phyloP scores from a whole-genome alignment of 2,797 vertebrate species.

The Onychomys arenicola region DNA sequence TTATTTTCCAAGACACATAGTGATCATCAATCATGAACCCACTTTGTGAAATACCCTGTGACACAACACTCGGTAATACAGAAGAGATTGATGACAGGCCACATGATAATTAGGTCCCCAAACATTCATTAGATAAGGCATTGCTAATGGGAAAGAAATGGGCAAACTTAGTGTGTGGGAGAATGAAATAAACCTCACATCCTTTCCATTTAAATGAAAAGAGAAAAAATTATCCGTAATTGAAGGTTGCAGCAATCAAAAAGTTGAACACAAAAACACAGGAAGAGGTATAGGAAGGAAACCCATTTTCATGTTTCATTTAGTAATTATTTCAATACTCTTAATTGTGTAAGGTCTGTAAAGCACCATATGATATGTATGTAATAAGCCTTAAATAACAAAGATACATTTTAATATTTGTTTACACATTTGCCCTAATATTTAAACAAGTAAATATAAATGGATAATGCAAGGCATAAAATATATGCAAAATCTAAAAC shows the following conservation, averaged over 20 bases:
- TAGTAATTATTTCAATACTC: constrained; percentile 78
- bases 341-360: constrained; percentile 64
- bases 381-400: constrained; percentile 53
- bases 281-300: constrained; percentile 79
- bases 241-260: constrained; percentile 74
- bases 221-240: constrained; percentile 76
- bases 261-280: constrained; percentile 64
- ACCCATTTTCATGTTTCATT: constrained; percentile 74
- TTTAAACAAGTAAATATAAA: constrained; percentile 47
- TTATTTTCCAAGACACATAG: constrained; percentile 48
- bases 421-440: constrained; percentile 45
- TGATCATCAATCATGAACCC: constrained; percentile 38
- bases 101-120: constrained; percentile 68
- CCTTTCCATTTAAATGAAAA: constrained; percentile 75
- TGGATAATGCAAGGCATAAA: constrained; percentile 39
- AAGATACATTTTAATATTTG: constrained; percentile 30
- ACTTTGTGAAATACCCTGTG: constrained; percentile 47
- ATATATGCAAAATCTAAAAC: constrained; percentile 39
- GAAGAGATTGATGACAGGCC: constrained; percentile 67
- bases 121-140: constrained; percentile 76
- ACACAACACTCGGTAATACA: constrained; percentile 46
- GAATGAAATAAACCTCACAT: constrained; percentile 76
- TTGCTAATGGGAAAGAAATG: constrained; percentile 70
- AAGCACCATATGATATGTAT: constrained; percentile 52
- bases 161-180: constrained; percentile 66